These are phyloP conservation scores for Vipera latastei DNA, from an alignment of 2,797 vertebrate species.

Conservation along the genomic window DNA sequence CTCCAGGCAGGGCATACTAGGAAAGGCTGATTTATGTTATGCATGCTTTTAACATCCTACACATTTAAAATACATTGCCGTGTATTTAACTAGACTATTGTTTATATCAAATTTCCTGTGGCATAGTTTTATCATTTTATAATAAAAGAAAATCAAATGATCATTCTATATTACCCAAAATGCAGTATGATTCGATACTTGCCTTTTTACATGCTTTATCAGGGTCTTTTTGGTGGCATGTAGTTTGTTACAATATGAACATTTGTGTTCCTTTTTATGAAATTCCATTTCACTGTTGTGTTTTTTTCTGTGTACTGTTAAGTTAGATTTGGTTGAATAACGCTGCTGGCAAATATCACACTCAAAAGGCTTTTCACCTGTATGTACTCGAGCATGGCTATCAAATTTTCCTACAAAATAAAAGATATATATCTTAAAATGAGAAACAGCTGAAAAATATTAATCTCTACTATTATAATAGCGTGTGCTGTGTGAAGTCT, in stretches of 20 bases:
- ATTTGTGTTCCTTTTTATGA: conserved; percentile 94
- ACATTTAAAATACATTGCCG: background rate
- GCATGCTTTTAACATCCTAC: background rate
- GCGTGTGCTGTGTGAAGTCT: background rate
- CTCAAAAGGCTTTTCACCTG: conserved; percentile 95
- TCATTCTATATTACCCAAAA: background rate
- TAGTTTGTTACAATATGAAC: conserved; percentile 92
- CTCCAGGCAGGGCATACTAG: background rate
- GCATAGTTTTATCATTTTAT: background rate
- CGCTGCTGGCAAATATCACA: conserved; percentile 95
- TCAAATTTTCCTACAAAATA: conserved; percentile 87
- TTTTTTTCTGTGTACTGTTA: conserved; percentile 95
- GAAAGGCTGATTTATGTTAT: background rate
- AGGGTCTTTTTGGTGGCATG: conserved; percentile 97
- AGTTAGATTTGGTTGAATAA: conserved; percentile 98
- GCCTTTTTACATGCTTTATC: conserved; percentile 91
- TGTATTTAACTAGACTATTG: background rate
- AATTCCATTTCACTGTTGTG: conserved; percentile 82
- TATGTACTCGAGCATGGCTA: conserved; percentile 95
- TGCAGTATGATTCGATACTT: conserved; percentile 54
- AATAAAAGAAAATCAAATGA: background rate
- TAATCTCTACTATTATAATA: background rate
- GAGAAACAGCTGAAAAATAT: background rate
- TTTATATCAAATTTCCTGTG: background rate
- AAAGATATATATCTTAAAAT: background rate